A percentile compares a stretch with the other conserved stretches of the same genome.
Conservation (phyloP, 2,113 vertebrate genomes). For the Tringa solitaria region DNA sequence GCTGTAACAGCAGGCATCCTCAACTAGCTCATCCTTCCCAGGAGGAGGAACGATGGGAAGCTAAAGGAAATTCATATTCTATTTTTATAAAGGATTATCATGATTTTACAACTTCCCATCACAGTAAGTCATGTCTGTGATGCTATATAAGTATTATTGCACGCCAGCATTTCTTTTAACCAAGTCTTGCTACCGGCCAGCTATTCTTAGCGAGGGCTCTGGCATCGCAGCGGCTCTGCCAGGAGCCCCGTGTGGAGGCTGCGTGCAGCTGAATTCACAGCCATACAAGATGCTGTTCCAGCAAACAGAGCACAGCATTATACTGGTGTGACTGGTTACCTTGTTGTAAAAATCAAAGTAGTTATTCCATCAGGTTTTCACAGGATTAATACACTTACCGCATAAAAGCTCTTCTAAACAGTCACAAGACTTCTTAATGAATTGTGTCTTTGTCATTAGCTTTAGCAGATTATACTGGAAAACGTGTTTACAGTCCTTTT, state of each 20-base stretch:
- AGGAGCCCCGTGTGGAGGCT: background rate
- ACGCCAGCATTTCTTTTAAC: background rate
- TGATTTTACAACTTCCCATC: background rate
- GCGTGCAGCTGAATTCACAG: background rate
- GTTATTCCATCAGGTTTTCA: background rate
- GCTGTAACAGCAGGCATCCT: background rate
- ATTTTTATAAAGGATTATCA: background rate
- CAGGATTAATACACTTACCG: background rate
- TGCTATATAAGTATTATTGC: background rate
- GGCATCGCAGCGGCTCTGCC: background rate
- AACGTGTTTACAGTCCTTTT: background rate
- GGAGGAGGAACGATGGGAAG: background rate
- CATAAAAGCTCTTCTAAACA: conserved; percentile 2
- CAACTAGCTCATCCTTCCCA: background rate
- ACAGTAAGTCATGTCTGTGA: background rate
- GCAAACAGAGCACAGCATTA: background rate
- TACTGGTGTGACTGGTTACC: background rate
- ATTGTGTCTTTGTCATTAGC: background rate
- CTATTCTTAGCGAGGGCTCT: conserved; percentile 40
- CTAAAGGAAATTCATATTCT: background rate
- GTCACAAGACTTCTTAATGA: conserved; percentile 34
- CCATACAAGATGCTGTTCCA: background rate
- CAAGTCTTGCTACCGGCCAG: background rate
- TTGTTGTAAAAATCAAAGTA: background rate
- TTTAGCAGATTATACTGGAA: conserved; percentile 7